Evolutionary conservation across 2,113 vertebrate genomes (phyloP), one percentile per base, ranked within the genome.

Genomic region (Pangasianodon hypophthalmus): DNA sequence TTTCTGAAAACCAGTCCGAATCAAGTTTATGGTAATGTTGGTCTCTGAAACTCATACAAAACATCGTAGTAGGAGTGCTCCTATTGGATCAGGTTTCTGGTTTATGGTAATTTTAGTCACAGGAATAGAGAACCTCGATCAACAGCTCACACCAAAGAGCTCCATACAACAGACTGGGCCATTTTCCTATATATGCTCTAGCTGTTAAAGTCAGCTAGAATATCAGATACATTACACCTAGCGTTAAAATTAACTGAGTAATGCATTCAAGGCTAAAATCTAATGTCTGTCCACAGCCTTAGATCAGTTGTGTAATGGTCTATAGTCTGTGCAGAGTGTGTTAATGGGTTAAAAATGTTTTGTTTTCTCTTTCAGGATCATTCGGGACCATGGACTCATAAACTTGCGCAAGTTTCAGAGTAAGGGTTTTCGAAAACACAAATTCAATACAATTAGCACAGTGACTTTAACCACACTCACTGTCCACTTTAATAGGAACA

Each of bases 371-470:
- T 95, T 64, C 95, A 99, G 98, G 95, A 98, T 99, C 91, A 97
- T 99, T 95, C 96, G 98, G 95, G 98, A 99, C 93, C 98, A 99
- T 1, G 98, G 98, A 80, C 96, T 99, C 88, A 98, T 99, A 95
- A 99, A 99, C 96, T 96, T 99, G 93, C 95, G 98, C 44, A 99
- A 98, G 93, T 99, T 99, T 95, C 98, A 98, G 92, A 97, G 98
- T 99, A 96, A 99, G 98, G 97, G 90, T 71, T 73, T 19, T 48
- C 37, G 44, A 26, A 86, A 54, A 32, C 29, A 21, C 2, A 82
- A 41, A 44, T 84, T 26, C 3, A 41, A 19, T 32, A 83, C 1
- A 83, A 6, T 58, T 19, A 58, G 16, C 16, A 19, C 54, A 7
- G 16, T 37, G 52, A 83, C 6, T 58, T 83, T 21, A 54, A 54